Evolutionary conservation across 2,797 vertebrate species (phyloP), one percentile per base, ranked within the genome.

Genomic region (Salmo trutta): DNA sequence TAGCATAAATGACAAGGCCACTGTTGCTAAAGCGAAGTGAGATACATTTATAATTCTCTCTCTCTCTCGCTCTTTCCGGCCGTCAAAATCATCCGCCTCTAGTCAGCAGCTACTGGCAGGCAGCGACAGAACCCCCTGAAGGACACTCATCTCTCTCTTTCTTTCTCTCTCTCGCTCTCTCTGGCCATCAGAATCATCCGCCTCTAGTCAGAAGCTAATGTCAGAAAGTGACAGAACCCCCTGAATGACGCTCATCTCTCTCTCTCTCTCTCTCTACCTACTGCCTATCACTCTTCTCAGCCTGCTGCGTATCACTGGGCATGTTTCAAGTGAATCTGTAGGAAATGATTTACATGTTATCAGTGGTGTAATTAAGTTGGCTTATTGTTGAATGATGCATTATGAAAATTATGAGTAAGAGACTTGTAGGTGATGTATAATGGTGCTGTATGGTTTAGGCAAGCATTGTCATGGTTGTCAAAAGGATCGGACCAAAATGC

Each of bases 11-110:
- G 41, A 47, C 41, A 47, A 47, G 41, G 41, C 10, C 41, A 47
- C 2, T 47, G 0, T 47, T 12, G 41, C 41, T 47, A 47, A 47
- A 75, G 82, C 85, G 74, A 75, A 73, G 69, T 19, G n/a, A 33
- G 27, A 19, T 31, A 33, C 65, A 67, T 67, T n/a, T 31, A 27
- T 47, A 47, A 47, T 47, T 47, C 41, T 64, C 59, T 19, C 47
- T 75, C 64, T 24, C 75, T 59, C 53, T 53, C 14, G 10, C 31
- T 27, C n/a, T 21, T 21, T 29, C 27, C 33, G 14, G 17, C 64
- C 19, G 19, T 77, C 64, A 62, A 24, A 31, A 36, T 47, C 75
- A 70, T 12, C 53, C 33, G 52, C 14, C 27, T 62, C 17, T 59
- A 8, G 4, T 17, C 62, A 47, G 31, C 62, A 41, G 74, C 62